A percentile compares a stretch with the other conserved stretches of the same genome.
Conservation (phyloP, 53 echinoderm and acorn worm genomes). For the Echinometra lucunter region DNA sequence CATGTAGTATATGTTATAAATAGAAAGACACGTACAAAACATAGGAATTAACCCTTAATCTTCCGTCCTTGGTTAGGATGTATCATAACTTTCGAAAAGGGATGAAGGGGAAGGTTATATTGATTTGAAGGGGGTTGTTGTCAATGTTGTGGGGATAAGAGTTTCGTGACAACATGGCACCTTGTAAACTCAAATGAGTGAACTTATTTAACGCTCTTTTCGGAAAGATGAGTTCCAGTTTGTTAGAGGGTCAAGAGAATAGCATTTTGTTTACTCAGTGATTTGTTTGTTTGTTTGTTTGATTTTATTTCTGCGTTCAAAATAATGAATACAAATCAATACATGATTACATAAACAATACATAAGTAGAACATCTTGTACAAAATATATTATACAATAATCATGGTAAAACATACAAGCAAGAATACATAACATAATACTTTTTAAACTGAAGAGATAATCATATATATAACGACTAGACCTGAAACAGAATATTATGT, state of each 20-base stretch:
- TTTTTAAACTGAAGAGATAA: too few relatives aligned
- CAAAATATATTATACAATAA: too few relatives aligned
- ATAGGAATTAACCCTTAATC: slow-evolving; percentile 29
- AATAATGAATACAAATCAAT: too few relatives aligned
- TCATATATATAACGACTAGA: background rate
- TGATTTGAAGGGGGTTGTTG: too few relatives aligned
- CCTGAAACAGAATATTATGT: background rate
- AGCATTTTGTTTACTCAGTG: background rate
- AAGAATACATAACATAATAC: too few relatives aligned
- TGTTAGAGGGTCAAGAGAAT: background rate
- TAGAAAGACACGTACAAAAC: slow-evolving; percentile 8
- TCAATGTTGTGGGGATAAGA: background rate
- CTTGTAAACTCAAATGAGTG: background rate
- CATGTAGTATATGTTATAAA: background rate
- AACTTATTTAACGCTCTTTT: background rate
- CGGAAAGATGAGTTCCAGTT: background rate
- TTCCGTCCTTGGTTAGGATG: background rate
- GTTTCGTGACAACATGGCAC: background rate
- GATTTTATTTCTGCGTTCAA: too few relatives aligned
- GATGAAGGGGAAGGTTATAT: background rate
- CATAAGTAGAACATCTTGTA: too few relatives aligned
- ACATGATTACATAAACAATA: too few relatives aligned
- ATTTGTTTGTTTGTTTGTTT: too few relatives aligned
- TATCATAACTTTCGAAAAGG: background rate
- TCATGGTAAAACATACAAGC: too few relatives aligned